Base-by-base conservation (phyloP, 2,113 vertebrate species). In the Myiozetetes cayanensis region DNA sequence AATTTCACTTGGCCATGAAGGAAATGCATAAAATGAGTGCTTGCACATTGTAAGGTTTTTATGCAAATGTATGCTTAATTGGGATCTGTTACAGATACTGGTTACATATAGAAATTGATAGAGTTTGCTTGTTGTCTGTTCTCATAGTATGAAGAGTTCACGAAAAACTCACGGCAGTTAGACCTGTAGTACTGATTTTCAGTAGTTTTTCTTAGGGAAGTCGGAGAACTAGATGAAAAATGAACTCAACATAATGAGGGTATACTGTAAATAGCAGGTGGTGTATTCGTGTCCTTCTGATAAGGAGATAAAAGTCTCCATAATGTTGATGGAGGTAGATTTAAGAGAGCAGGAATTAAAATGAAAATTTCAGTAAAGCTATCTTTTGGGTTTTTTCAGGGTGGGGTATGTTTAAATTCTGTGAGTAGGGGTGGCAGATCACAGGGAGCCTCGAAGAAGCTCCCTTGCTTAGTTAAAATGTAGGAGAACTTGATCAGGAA, bases 251-350 rank as follows among this genome's bases (percentile, higher is more conserved):
- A 27, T 55, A 31, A 23, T 15, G 30, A 50, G 1, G 6, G 7
- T 68, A 28, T 37, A 14, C 72, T 1, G 2, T 85, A 75, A 76
- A 30, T 61, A 46, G 30, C 35, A 7, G 23, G 2, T 50, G 1
- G 0, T 75, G 18, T 85, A 35, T 90, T 85, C 28, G 27, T 0
- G 0, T 72, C 82, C 6, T 2, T 81, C 15, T n/a, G 35, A 13
- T 44, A 80, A 41, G 11, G 14, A 81, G 66, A 20, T 49, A 52
- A 20, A 81, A 67, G 14, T 61, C 39, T 73, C 10, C 8, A 22
- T 59, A 15, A 70, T 55, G 27, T 33, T 39, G 10, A 58, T 75
- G 1, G n/a, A 22, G 21, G 8, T n/a, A 78, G 39, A 61, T 52
- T 56, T 50, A 77, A 53, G 49, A 50, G 19, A 52, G 14, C 8